These are phyloP conservation scores for Merluccius polli DNA, from an alignment of 2,797 vertebrate species.

Conservation along the genomic window DNA sequence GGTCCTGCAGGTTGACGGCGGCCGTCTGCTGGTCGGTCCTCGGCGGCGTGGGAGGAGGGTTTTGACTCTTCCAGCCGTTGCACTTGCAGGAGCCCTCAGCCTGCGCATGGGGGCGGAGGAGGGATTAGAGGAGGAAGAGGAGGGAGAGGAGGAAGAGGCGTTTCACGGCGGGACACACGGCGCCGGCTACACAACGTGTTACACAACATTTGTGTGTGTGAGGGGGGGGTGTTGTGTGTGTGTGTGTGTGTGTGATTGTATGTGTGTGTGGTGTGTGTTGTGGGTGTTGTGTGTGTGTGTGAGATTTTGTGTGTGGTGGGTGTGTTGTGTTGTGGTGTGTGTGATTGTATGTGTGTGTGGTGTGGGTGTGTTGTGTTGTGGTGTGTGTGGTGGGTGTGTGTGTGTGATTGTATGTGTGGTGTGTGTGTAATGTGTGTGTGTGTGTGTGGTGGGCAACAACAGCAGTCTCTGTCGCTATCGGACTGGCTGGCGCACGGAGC, in stretches of 20 bases:
- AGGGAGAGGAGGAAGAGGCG: too few species aligned
- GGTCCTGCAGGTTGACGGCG: slow-evolving; percentile 83
- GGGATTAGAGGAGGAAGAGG: not conserved
- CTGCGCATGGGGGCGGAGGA: slow-evolving; percentile 56
- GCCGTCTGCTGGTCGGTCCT: slow-evolving; percentile 85
- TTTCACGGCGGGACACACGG: not conserved
- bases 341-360: too few species aligned
- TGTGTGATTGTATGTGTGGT: not conserved
- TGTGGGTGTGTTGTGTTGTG: too few species aligned
- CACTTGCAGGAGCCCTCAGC: slow-evolving; percentile 97
- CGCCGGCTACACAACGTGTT: too few species aligned
- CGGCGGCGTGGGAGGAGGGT: slow-evolving; percentile 91
- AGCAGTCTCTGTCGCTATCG: too few species aligned
- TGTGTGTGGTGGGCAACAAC: not conserved
- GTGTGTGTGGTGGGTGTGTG: not conserved
- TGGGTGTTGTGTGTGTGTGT: too few species aligned
- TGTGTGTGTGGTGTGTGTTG: too few species aligned
- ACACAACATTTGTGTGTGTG: not conserved
- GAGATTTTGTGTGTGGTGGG: too few species aligned
- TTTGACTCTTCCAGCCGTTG: slow-evolving; percentile 98
- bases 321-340: too few species aligned
- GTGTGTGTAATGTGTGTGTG: not conserved
- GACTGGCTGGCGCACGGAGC: not conserved
- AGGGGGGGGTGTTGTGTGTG: too few species aligned
- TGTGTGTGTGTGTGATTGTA: too few species aligned